A percentile compares a stretch with the other conserved stretches of the same genome.
phyloP scores from a whole-genome alignment of 1,140 invertebrate genomes.

The Calephelis virginiensis region DNA sequence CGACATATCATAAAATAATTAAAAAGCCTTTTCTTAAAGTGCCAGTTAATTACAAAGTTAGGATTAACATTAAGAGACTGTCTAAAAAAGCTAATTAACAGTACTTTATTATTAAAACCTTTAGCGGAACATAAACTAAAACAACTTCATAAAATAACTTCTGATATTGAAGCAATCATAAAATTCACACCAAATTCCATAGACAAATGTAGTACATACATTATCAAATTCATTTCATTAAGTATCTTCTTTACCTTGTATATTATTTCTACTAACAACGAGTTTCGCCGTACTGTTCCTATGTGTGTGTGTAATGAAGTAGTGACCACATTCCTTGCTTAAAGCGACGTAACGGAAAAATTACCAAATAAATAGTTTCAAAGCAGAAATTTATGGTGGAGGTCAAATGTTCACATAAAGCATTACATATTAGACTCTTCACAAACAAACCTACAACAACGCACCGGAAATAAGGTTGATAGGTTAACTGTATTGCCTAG shows the following conservation, averaged over 20 bases:
- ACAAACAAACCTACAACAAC: neutral
- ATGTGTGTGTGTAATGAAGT: constrained; percentile 13
- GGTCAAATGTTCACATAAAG: constrained; percentile 29
- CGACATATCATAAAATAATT: too few species aligned
- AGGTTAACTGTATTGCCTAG: too few species aligned
- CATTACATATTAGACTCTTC: constrained; percentile 19
- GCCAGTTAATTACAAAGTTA: too few species aligned
- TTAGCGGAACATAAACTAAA: neutral
- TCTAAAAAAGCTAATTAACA: too few species aligned
- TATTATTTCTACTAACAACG: neutral
- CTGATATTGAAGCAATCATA: neutral
- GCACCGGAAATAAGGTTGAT: neutral
- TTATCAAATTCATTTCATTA: constrained; percentile 1
- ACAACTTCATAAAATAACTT: constrained; percentile 14
- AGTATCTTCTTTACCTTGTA: constrained; percentile 11
- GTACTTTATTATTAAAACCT: too few species aligned
- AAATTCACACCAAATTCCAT: constrained; percentile 13
- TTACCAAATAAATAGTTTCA: constrained; percentile 29
- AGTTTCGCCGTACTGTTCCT: constrained; percentile 2
- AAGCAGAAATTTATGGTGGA: constrained; percentile 31
- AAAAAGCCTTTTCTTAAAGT: too few species aligned
- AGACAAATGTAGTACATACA: constrained; percentile 6
- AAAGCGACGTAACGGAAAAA: constrained; percentile 30
- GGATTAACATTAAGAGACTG: too few species aligned
- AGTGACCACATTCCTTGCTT: constrained; percentile 26